phyloP scores from a whole-genome alignment of 2,888 invertebrate species.

The Cosmia pyralina region DNA sequence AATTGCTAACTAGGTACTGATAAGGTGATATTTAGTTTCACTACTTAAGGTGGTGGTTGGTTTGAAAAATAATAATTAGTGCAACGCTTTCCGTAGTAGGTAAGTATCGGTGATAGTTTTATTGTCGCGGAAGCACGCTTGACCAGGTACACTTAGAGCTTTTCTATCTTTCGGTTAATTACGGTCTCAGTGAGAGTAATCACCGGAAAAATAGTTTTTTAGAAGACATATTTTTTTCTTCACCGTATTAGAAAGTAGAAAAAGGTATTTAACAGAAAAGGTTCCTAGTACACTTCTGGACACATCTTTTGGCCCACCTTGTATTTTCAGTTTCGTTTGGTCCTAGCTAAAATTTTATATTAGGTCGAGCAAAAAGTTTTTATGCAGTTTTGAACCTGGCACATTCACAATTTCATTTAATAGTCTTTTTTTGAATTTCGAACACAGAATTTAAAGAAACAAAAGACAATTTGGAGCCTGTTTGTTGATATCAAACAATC shows the following conservation, averaged over 20 bases:
- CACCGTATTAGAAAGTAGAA: slow-evolving; percentile 66
- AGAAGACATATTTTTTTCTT: neutral
- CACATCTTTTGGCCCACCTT: too few relatives aligned
- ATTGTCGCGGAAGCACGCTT: slow-evolving; percentile 63
- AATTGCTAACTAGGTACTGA: slow-evolving; percentile 17
- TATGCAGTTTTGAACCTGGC: too few relatives aligned
- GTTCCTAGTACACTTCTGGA: neutral
- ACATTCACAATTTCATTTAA: too few relatives aligned
- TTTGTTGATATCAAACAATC: too few relatives aligned
- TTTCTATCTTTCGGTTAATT: slow-evolving; percentile 65
- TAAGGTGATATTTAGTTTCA: slow-evolving; percentile 17
- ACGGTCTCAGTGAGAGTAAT: slow-evolving; percentile 54
- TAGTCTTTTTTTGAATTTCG: too few relatives aligned
- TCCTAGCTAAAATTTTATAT: too few relatives aligned
- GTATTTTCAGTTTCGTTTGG: too few relatives aligned
- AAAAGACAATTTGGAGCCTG: too few relatives aligned
- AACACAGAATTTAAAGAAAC: too few relatives aligned
- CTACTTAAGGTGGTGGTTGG: slow-evolving; percentile 21
- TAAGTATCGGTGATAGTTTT: slow-evolving; percentile 14
- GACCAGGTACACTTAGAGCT: slow-evolving; percentile 56
- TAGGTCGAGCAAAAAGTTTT: too few relatives aligned
- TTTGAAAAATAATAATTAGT: slow-evolving; percentile 24
- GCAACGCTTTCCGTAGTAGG: slow-evolving; percentile 20
- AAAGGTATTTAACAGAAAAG: slow-evolving; percentile 44
- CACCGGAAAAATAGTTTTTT: slow-evolving; percentile 62